These are phyloP conservation scores for Mallotus villosus DNA, from an alignment of 2,797 vertebrate genomes.

Conservation along the genomic window DNA sequence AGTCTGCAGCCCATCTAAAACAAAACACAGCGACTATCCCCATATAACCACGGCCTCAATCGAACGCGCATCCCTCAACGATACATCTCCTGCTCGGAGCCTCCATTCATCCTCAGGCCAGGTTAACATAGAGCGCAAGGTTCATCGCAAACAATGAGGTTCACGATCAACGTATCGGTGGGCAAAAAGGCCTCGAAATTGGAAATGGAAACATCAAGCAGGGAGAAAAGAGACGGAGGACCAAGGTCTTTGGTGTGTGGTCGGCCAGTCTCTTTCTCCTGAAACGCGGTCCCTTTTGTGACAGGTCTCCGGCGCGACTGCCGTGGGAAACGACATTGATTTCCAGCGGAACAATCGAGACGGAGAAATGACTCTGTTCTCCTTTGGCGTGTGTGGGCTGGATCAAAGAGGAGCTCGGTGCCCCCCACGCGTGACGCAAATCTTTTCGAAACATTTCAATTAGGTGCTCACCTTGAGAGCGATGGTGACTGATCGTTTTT, in stretches of 20 bases:
- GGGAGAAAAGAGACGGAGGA: conserved; percentile 21
- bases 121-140: conserved; percentile 3
- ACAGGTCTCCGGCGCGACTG: conserved; percentile 28
- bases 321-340: conserved; percentile 37
- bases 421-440: background rate
- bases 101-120: conserved; percentile 3
- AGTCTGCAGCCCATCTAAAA: too few species aligned
- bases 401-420: conserved; percentile 5
- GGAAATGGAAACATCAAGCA: conserved; percentile 17
- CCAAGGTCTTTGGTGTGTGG: conserved; percentile 7
- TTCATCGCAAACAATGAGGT: conserved; percentile 11
- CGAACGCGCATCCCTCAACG: conserved; percentile 15
- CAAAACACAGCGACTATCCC: background rate
- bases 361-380: conserved; percentile 31
- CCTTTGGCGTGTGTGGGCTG: conserved; percentile 1
- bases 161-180: conserved; percentile 16
- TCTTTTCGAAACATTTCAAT: background rate
- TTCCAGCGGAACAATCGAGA: conserved; percentile 32
- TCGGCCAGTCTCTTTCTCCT: conserved; percentile 18
- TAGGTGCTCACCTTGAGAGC: background rate
- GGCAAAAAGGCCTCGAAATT: conserved; percentile 14
- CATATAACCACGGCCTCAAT: conserved; percentile 7
- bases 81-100: conserved; percentile 4
- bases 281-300: conserved; percentile 39
- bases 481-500: too few species aligned